A percentile compares a stretch with the other conserved stretches of the same genome.
Evolutionary conservation across 2,797 vertebrate species (phyloP).

Genomic region (Natrix natrix): DNA sequence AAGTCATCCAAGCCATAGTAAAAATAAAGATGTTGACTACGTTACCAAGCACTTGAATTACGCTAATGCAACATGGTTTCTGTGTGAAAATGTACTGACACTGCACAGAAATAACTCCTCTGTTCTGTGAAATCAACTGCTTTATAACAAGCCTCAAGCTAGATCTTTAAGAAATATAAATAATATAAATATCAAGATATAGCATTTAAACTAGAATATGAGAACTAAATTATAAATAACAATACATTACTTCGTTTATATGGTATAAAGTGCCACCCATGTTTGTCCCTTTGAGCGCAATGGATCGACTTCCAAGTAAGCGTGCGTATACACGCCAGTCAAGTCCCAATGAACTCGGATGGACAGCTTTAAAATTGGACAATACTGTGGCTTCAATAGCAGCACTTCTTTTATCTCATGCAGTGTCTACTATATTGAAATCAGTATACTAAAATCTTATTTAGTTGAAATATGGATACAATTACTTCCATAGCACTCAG

Average conservation of each 20-base stretch:
- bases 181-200: not conserved
- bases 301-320: not conserved
- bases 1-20: constrained; percentile 74
- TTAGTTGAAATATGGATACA: not conserved
- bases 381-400: not conserved
- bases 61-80: constrained; percentile 44
- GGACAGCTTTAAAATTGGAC: not conserved
- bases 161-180: constrained; percentile 12
- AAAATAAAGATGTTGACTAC: constrained; percentile 46
- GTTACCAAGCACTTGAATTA: constrained; percentile 50
- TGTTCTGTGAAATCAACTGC: constrained; percentile 19
- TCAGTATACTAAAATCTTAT: not conserved
- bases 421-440: not conserved
- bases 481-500: not conserved
- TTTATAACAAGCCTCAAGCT: constrained; percentile 15
- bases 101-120: constrained; percentile 30
- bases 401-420: not conserved
- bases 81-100: constrained; percentile 42
- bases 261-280: not conserved
- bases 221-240: constrained; percentile 14
- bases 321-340: not conserved
- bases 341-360: not conserved
- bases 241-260: constrained; percentile 11
- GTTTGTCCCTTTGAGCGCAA: not conserved
- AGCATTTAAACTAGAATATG: constrained; percentile 33